Percentiles rank a stretch among this genome's conserved stretches.
Evolutionary conservation across 1,140 invertebrate species (phyloP).

Genomic region (Nebria ingens): DNA sequence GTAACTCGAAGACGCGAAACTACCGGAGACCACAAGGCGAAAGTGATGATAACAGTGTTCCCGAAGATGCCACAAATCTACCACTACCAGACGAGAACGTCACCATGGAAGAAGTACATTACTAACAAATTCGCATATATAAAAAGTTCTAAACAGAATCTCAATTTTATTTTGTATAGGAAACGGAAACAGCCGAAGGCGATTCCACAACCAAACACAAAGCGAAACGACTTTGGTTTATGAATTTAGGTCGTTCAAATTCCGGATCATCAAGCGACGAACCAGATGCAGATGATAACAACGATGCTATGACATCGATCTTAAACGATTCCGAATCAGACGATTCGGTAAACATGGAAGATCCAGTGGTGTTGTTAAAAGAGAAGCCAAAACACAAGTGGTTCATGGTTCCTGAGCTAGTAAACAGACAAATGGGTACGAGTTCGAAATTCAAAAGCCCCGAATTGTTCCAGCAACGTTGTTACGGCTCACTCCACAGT

Average conservation of each 20-base stretch:
- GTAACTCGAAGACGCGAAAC: constrained; percentile 20
- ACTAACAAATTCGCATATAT: background rate
- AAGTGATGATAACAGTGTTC: constrained; percentile 19
- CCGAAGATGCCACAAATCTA: constrained; percentile 12
- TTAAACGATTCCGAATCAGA: constrained; percentile 32
- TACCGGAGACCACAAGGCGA: constrained; percentile 4
- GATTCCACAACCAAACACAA: background rate
- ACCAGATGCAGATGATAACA: constrained; percentile 29
- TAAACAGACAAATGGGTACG: constrained; percentile 50
- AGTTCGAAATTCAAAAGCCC: constrained; percentile 38
- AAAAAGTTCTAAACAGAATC: constrained; percentile 11
- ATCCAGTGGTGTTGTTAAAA: constrained; percentile 43
- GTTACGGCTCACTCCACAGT: constrained; percentile 71
- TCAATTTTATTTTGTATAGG: background rate
- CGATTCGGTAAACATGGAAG: constrained; percentile 34
- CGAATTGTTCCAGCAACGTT: constrained; percentile 54
- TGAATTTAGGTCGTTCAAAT: background rate
- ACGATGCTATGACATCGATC: constrained; percentile 19
- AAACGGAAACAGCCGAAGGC: background rate
- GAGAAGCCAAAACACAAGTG: constrained; percentile 56
- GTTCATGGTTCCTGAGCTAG: constrained; percentile 47
- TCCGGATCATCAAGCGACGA: constrained; percentile 19
- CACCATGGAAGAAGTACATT: too few species aligned
- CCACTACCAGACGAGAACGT: background rate
- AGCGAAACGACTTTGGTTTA: background rate